phyloP scores from a whole-genome alignment of 2,888 invertebrate genomes.

The Drosophila borealis region DNA sequence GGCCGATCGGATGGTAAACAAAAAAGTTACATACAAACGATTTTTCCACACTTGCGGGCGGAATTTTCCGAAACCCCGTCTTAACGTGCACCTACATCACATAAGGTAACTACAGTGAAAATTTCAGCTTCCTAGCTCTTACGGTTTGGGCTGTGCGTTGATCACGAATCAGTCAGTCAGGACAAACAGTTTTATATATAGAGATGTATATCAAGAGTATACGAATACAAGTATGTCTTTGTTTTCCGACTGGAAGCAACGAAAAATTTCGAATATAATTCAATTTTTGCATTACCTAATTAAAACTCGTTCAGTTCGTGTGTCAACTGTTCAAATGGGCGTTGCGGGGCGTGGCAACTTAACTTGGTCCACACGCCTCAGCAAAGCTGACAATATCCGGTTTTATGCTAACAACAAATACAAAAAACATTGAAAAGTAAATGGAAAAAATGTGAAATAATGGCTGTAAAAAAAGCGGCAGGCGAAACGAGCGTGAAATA shows the following conservation, averaged over 20 bases:
- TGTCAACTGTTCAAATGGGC: slow-evolving; percentile 5
- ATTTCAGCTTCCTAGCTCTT: too few species aligned
- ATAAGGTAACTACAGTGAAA: too few species aligned
- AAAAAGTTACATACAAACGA: too few species aligned
- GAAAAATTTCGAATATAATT: slow-evolving; percentile 34
- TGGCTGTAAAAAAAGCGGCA: slow-evolving; percentile 19
- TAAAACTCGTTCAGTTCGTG: slow-evolving; percentile 46
- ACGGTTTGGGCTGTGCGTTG: too few species aligned
- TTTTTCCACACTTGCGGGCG: too few species aligned
- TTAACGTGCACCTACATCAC: too few species aligned
- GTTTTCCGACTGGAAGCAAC: background rate
- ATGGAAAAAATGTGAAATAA: slow-evolving; percentile 12
- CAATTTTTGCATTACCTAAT: slow-evolving; percentile 51
- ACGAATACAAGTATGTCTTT: too few species aligned
- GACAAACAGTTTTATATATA: too few species aligned
- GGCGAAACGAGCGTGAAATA: slow-evolving; percentile 30
- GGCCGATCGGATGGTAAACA: too few species aligned
- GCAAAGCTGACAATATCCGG: slow-evolving; percentile 55
- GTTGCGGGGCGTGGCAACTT: slow-evolving; percentile 40
- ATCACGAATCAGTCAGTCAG: too few species aligned
- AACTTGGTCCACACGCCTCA: slow-evolving; percentile 25
- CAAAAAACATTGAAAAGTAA: slow-evolving; percentile 1
- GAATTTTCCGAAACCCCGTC: too few species aligned
- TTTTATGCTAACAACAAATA: slow-evolving; percentile 25
- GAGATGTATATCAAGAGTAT: too few species aligned